Evolutionary conservation across 2,797 vertebrate species (phyloP), one percentile per base, ranked within the genome.

Genomic region (Epinephelus coioides): DNA sequence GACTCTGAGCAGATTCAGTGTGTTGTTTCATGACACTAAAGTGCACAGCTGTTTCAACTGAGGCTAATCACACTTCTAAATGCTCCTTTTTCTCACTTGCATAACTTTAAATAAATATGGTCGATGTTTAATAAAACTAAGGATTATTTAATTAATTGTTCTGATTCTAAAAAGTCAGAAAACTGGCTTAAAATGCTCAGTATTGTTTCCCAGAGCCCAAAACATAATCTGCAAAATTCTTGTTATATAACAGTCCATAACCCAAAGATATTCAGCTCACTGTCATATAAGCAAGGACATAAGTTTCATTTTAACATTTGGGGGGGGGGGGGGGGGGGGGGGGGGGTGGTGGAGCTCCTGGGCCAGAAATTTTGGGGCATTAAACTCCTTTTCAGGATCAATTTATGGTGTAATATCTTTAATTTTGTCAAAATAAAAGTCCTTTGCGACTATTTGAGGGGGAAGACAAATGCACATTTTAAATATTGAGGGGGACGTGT

Each of bases 21-120:
- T 40, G 38, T 4, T 17, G 72, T 60, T 13, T 51, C 5, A 43
- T 25, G 34, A 34, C 34, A 34, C 21, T 21, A 21, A 50, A 3
- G 27, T 40, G 21, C 27, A 65, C 76, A 79, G 17, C 50, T 51
- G 62, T 51, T 55, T 34, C 3, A 40, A 4, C 38, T 53, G 40
- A 61, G 8, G 23, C 60, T 60, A 6, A 10, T 57, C 25, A 30
- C 4, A 10, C 40, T 25, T 27, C 1, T 19, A 11, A 18, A 27
- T 43, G 1, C 34, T 34, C 0, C 1, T 11, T 51, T 43, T 19
- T n/a, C 25, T 3, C 43, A 19, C 8, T 34, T n/a, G 15, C n/a
- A 4, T 15, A 19, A 43, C 49, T 56, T 65, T 10, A 46, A 15
- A 51, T 59, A 1, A 21, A 44, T 6, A 4, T 50, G 30, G 18